A percentile compares a stretch with the other conserved stretches of the same genome.
These are phyloP conservation scores for Ceratina calcarata DNA, from an alignment of 1,140 invertebrate genomes.

Conservation along the genomic window DNA sequence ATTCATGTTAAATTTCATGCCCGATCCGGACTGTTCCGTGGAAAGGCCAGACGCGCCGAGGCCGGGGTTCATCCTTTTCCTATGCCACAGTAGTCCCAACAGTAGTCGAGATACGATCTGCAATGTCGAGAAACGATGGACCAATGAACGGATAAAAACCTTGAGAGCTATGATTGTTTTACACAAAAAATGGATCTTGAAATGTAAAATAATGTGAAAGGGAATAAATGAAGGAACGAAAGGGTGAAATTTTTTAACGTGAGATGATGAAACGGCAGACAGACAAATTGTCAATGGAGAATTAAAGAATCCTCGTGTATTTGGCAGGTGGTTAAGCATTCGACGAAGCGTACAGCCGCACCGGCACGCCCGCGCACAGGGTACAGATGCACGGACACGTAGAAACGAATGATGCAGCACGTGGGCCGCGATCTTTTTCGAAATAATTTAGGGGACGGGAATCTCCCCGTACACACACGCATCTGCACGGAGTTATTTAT, in stretches of 20 bases:
- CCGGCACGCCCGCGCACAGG: background rate
- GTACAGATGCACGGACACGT: background rate
- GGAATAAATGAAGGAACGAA: too few relatives aligned
- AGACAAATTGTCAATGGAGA: constrained; percentile 50
- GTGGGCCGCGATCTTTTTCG: constrained; percentile 75
- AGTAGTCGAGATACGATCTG: too few relatives aligned
- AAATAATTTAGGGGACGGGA: constrained; percentile 78
- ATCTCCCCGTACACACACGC: constrained; percentile 70
- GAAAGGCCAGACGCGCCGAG: background rate
- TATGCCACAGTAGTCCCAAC: background rate
- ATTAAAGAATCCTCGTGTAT: constrained; percentile 55
- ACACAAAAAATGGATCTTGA: too few relatives aligned
- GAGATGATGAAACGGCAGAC: background rate
- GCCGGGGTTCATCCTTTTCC: too few relatives aligned
- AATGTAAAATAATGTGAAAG: too few relatives aligned
- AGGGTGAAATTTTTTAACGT: constrained; percentile 9
- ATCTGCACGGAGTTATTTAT: constrained; percentile 78
- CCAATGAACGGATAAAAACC: too few relatives aligned
- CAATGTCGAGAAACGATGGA: too few relatives aligned
- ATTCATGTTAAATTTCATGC: constrained; percentile 68
- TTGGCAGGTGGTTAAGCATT: constrained; percentile 64
- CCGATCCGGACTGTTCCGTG: constrained; percentile 16
- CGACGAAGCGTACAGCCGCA: constrained; percentile 28
- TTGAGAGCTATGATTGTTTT: too few relatives aligned
- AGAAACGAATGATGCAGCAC: constrained; percentile 61